Percentiles rank a stretch among this genome's conserved stretches.
Conservation (phyloP, 2,888 invertebrate species). For the Biston stratarius region DNA sequence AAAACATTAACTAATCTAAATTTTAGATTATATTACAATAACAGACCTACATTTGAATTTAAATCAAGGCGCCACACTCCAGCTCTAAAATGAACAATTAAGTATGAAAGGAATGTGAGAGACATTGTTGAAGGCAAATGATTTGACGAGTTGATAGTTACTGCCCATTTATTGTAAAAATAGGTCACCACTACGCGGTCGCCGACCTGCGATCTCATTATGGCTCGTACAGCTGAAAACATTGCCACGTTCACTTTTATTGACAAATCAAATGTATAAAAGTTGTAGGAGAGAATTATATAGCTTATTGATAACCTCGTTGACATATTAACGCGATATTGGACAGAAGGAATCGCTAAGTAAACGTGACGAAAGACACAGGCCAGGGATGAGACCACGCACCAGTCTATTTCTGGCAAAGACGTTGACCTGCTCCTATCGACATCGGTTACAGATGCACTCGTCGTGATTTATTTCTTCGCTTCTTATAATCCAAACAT, state of each 20-base stretch:
- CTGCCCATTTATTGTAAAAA: conserved; percentile 74
- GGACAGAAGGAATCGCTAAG: conserved; percentile 74
- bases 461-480: conserved; percentile 56
- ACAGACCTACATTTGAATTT: conserved; percentile 48
- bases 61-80: conserved; percentile 50
- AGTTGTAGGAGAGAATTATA: conserved; percentile 61
- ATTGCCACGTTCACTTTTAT: conserved; percentile 50
- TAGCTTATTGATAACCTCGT: conserved; percentile 76
- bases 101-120: conserved; percentile 63
- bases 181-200: conserved; percentile 71
- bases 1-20: too few relatives aligned
- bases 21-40: conserved; percentile 12
- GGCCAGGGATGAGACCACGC: conserved; percentile 70
- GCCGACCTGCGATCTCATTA: conserved; percentile 62
- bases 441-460: conserved; percentile 63
- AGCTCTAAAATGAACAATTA: conserved; percentile 54
- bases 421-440: conserved; percentile 76
- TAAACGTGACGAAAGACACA: conserved; percentile 75
- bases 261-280: conserved; percentile 54
- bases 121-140: conserved; percentile 70
- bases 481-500: conserved; percentile 9
- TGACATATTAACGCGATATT: conserved; percentile 81
- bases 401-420: conserved; percentile 74
- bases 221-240: conserved; percentile 45
- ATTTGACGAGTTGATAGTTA: conserved; percentile 71